These are phyloP conservation scores for Okapia johnstoni DNA, from an alignment of 2,113 vertebrate genomes.

Conservation along the genomic window DNA sequence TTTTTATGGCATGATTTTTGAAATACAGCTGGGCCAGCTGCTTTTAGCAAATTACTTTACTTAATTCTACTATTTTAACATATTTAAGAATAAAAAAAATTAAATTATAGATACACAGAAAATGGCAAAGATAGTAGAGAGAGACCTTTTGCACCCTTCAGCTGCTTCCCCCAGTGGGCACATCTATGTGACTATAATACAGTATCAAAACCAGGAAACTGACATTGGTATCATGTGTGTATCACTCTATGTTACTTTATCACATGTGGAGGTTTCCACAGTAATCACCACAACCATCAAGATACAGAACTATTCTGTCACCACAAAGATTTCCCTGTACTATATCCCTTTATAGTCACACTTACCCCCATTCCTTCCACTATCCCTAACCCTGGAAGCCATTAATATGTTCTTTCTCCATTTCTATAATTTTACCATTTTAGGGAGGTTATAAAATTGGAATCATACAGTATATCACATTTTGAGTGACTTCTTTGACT, in stretches of 20 bases:
- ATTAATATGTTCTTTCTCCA: background rate
- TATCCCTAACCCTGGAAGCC: background rate
- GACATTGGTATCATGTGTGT: background rate
- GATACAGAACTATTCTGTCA: background rate
- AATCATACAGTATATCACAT: background rate
- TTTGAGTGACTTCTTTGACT: background rate
- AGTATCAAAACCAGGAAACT: background rate
- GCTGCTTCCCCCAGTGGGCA: background rate
- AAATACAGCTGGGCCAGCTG: background rate
- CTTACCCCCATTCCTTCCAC: background rate
- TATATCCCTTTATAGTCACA: background rate
- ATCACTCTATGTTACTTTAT: background rate
- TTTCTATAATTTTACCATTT: background rate
- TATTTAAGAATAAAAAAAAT: background rate
- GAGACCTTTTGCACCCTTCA: background rate
- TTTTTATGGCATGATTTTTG: background rate
- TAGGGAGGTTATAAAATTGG: background rate
- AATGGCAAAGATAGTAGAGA: background rate
- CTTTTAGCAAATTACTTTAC: background rate
- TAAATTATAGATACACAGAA: background rate
- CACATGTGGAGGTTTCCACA: background rate
- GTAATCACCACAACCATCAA: conserved; percentile 4
- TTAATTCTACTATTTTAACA: background rate
- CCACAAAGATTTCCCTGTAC: background rate
- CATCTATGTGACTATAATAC: background rate